Evolutionary conservation across 2,113 vertebrate species (phyloP).

Genomic region (Sinocyclocheilus rhinocerous): DNA sequence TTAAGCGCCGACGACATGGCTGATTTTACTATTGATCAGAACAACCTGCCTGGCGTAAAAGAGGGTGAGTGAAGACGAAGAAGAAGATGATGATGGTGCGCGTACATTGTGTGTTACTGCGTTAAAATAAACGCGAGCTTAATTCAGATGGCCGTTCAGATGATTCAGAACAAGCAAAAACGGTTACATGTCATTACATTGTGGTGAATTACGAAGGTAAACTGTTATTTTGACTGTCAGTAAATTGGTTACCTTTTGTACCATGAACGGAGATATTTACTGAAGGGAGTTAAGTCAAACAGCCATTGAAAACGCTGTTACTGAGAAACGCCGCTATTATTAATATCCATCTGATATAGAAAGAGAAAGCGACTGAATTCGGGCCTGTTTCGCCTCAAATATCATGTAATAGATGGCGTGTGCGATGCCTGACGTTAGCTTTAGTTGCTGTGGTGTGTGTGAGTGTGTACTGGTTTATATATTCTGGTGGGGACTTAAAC

Average conservation of each 20-base stretch:
- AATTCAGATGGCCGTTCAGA: not conserved
- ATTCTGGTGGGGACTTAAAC: no score
- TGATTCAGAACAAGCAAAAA: not conserved
- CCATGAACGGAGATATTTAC: not conserved
- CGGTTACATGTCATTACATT: not conserved
- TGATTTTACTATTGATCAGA: conserved; percentile 79
- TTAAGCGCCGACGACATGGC: conserved; percentile 75
- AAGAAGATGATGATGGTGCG: not conserved
- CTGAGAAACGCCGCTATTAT: no score
- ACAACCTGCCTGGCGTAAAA: conserved; percentile 80
- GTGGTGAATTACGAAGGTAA: not conserved
- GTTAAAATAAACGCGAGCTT: not conserved
- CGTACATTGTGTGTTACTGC: conserved; percentile 2
- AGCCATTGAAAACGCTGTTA: not conserved
- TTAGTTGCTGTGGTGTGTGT: not conserved
- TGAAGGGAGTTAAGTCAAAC: not conserved
- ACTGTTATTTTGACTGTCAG: not conserved
- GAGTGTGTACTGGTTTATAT: no score
- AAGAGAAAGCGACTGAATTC: not conserved
- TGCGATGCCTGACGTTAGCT: not conserved
- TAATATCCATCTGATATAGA: not conserved
- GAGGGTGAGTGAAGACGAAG: conserved; percentile 71
- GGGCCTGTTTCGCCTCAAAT: not conserved
- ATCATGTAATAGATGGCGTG: not conserved
- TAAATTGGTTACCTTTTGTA: no score